Evolutionary conservation across 1,140 invertebrate genomes (phyloP).

Genomic region (Pectinophora gossypiella): DNA sequence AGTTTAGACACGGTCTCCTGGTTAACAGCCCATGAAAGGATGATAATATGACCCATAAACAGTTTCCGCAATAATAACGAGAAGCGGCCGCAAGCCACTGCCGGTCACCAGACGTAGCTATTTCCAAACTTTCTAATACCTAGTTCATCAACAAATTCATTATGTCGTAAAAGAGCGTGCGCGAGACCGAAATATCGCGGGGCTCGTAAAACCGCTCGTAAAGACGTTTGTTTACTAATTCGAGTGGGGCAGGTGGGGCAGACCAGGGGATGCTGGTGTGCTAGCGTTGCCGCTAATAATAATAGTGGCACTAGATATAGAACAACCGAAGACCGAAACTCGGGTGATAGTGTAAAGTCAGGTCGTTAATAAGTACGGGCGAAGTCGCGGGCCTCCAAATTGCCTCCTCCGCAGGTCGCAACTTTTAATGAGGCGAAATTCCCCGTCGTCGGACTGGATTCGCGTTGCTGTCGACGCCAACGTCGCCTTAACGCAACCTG

Average conservation of each 20-base stretch:
- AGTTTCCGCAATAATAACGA: neutral
- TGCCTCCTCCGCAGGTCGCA: conserved; percentile 64
- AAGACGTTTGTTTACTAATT: conserved; percentile 75
- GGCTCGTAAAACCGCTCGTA: conserved; percentile 69
- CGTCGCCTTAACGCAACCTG: conserved; percentile 69
- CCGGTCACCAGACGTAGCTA: conserved; percentile 57
- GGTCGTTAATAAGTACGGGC: conserved; percentile 54
- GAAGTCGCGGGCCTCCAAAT: conserved; percentile 56
- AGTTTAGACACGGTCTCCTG: neutral
- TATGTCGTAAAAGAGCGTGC: conserved; percentile 71
- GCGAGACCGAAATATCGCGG: conserved; percentile 72
- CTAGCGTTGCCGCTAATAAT: conserved; percentile 61
- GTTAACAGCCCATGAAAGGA: neutral
- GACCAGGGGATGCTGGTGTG: conserved; percentile 24
- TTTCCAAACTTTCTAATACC: conserved; percentile 69
- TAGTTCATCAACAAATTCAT: conserved; percentile 75
- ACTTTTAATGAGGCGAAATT: conserved; percentile 74
- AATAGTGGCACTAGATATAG: conserved; percentile 34
- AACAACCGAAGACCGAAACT: conserved; percentile 17
- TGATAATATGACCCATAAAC: neutral
- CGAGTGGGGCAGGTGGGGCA: conserved; percentile 66
- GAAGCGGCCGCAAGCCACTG: neutral
- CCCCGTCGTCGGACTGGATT: conserved; percentile 40
- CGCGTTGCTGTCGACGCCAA: conserved; percentile 25
- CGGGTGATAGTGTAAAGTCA: conserved; percentile 34